Conservation (phyloP, 2,113 vertebrate species). For the Oenanthe melanoleuca region DNA sequence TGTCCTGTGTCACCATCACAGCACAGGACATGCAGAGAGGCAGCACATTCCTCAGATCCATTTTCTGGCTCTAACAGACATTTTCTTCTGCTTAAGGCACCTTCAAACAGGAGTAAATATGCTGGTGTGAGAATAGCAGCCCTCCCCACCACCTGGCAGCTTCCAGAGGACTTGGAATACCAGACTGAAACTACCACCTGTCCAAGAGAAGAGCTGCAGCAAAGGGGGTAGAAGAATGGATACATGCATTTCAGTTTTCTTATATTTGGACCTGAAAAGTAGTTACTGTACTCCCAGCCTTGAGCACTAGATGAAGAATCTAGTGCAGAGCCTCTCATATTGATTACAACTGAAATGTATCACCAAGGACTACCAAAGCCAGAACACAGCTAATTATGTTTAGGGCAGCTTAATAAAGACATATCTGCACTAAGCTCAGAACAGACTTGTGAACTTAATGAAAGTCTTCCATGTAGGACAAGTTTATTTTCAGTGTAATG, state of each 20-base stretch:
- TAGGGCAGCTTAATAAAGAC: background rate
- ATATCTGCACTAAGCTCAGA: background rate
- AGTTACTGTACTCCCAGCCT: background rate
- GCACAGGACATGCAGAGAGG: background rate
- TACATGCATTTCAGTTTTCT: background rate
- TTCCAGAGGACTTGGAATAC: background rate
- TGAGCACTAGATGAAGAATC: background rate
- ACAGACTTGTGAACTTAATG: background rate
- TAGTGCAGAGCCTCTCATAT: background rate
- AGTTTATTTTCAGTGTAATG: constrained; percentile 21
- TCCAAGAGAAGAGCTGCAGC: background rate
- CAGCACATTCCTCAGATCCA: background rate
- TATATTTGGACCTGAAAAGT: background rate
- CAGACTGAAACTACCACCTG: background rate
- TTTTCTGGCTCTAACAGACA: background rate
- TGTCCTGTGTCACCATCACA: background rate
- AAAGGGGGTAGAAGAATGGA: background rate
- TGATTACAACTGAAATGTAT: background rate
- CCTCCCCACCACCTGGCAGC: background rate
- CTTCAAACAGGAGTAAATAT: background rate
- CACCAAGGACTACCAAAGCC: background rate
- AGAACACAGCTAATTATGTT: background rate
- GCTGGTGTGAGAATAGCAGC: background rate
- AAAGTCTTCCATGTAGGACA: background rate
- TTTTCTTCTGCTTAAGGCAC: background rate